Evolutionary conservation across 1,140 invertebrate genomes (phyloP), one percentile per base, ranked within the genome.

Genomic region (Drosophila paulistorum): DNA sequence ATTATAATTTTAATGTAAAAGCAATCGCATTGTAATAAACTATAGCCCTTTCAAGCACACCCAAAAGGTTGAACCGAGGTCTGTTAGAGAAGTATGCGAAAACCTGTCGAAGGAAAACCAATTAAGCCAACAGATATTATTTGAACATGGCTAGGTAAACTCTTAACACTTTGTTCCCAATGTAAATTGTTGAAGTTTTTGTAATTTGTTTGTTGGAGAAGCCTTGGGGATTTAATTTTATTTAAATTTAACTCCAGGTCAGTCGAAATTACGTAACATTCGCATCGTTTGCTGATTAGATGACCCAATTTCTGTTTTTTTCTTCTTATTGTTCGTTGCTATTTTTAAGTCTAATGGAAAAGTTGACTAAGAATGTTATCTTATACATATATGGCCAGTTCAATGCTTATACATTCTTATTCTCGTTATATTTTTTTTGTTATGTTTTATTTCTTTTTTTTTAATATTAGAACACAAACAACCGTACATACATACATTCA

Each of bases 271-370:
- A 20, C 61, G 42, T 30, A 30, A 51, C 23, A 64, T 42, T 48
- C 11, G 61, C 61, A 64, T 51, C 26, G 45, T 14, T 30, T 42
- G 42, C 45, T 51, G 61, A 64, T 64, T 64, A 64, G 61, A 45
- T 64, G 61, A 45, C 61, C 61, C n/a, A 64, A 30, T 64, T 64
- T 64, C 1, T 20, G 14, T 17, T 48, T 51, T 4, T 39, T 39
- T n/a, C 37, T 51, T 11, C 37, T 51, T 11, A n/a, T 51, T 51
- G 9, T 42, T 20, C 20, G 3, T 42, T 30, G 26, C 17, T 39
- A 42, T 48, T 64, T 45, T 11, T 30, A 63, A 26, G 26, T 33
- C n/a, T 20, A 42, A 42, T 48, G 42, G 13, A 30, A 61, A 58
- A 35, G 30, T 37, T 51, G 57, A 59, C 13, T 59, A 37, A 59